These are phyloP conservation scores for Numenius arquata DNA, from an alignment of 2,113 vertebrate species.

Conservation along the genomic window DNA sequence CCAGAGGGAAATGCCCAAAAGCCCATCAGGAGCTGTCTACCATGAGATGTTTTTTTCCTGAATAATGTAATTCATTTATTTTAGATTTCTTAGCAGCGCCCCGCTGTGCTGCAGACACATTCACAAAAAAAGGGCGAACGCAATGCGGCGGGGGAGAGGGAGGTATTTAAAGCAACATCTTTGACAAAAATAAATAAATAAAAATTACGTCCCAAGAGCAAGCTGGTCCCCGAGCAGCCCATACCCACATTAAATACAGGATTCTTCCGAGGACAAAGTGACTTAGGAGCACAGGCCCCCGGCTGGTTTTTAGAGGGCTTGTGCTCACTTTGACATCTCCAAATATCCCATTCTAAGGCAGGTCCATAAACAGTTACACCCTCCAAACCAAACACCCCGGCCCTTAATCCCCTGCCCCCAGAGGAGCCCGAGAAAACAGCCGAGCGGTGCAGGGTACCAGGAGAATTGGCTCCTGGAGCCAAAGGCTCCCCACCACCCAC, in stretches of 20 bases:
- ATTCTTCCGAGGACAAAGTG: background rate
- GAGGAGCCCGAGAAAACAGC: background rate
- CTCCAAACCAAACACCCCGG: background rate
- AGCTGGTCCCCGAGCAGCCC: background rate
- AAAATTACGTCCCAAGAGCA: background rate
- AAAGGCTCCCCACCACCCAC: background rate
- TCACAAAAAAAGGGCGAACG: background rate
- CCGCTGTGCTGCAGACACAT: background rate
- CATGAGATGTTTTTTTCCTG: background rate
- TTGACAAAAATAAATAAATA: background rate
- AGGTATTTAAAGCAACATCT: background rate
- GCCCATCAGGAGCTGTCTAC: background rate
- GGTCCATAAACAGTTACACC: background rate
- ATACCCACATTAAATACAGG: accelerated
- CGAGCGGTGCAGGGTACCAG: background rate
- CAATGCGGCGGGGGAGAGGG: accelerated
- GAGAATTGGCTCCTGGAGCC: background rate
- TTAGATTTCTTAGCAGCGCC: background rate
- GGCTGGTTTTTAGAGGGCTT: background rate
- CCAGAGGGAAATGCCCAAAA: background rate
- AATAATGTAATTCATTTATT: background rate
- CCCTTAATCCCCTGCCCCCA: background rate
- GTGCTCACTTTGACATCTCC: background rate
- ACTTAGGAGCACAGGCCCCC: background rate
- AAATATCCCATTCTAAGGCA: background rate